A percentile compares a stretch with the other conserved stretches of the same genome.
These are phyloP conservation scores for Neocrepidodera transversa DNA, from an alignment of 2,888 invertebrate species.

Conservation along the genomic window DNA sequence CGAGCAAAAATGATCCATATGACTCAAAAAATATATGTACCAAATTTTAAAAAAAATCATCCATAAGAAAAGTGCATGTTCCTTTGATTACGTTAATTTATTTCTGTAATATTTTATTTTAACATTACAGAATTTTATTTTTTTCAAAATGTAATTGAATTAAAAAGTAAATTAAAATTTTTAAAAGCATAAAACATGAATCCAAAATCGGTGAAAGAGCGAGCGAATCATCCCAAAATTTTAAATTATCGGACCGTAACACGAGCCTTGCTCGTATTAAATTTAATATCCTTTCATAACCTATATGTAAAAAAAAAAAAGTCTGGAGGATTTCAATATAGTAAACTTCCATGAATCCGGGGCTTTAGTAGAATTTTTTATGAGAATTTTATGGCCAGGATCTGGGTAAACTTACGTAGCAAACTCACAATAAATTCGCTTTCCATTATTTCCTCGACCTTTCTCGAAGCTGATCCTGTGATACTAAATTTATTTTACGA, in stretches of 20 bases:
- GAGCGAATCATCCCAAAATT: background rate
- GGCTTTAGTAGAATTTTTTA: slow-evolving; percentile 11
- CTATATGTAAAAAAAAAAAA: background rate
- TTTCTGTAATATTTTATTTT: too few species aligned
- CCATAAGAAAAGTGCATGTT: too few species aligned
- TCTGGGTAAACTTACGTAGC: slow-evolving; percentile 9
- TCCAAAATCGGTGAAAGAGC: background rate
- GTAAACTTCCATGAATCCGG: slow-evolving; percentile 13
- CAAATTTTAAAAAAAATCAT: too few species aligned
- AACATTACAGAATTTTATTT: too few species aligned
- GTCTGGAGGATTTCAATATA: slow-evolving; percentile 12
- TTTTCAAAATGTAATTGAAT: background rate
- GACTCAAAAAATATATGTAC: too few species aligned
- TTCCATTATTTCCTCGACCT: slow-evolving; percentile 6
- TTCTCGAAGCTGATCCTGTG: slow-evolving; percentile 6
- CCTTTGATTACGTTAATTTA: too few species aligned
- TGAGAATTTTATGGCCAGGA: slow-evolving; percentile 20
- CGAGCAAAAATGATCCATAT: too few species aligned
- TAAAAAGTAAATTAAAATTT: background rate
- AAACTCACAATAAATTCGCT: slow-evolving; percentile 13
- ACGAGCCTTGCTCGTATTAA: background rate
- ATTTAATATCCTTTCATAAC: slow-evolving; percentile 3
- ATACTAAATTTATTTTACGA: slow-evolving; percentile 5
- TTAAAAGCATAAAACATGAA: background rate
- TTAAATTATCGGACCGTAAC: background rate